Evolutionary conservation across 1,140 invertebrate genomes (phyloP).

Genomic region (Penaeus japonicus): DNA sequence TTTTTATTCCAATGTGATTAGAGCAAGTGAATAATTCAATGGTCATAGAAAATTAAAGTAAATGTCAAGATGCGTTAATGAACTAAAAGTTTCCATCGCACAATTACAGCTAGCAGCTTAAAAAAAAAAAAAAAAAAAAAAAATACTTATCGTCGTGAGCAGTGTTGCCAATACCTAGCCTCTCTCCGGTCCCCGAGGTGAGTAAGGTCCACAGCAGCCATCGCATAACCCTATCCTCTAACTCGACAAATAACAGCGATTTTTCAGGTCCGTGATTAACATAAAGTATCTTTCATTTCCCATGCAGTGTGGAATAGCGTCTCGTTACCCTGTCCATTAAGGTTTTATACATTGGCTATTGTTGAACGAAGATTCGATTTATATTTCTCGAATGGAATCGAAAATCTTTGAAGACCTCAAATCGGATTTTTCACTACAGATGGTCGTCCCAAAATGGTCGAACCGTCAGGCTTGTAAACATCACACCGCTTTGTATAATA

Average conservation of each 20-base stretch:
- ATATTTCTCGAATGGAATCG: slow-evolving; percentile 1
- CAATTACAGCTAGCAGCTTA: background rate
- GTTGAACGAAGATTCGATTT: slow-evolving; percentile 14
- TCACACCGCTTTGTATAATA: slow-evolving; percentile 14
- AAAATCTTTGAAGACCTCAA: slow-evolving; percentile 7
- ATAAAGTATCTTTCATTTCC: slow-evolving; percentile 48
- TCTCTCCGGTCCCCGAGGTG: slow-evolving; percentile 31
- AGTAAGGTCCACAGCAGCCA: background rate
- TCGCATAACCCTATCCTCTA: background rate
- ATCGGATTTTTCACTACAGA: slow-evolving; percentile 22
- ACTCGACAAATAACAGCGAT: slow-evolving; percentile 45
- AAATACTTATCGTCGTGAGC: slow-evolving; percentile 4
- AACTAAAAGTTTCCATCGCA: too few relatives aligned
- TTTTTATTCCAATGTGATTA: too few relatives aligned
- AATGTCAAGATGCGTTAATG: too few relatives aligned
- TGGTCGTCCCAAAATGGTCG: background rate
- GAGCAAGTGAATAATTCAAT: too few relatives aligned
- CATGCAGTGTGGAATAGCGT: slow-evolving; percentile 38
- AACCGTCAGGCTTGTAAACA: background rate
- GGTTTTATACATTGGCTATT: slow-evolving; percentile 11
- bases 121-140: background rate
- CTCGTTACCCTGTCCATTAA: slow-evolving; percentile 42
- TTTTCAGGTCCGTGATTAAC: slow-evolving; percentile 48
- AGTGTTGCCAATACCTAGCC: slow-evolving; percentile 40
- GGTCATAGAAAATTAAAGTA: too few relatives aligned